Conservation (phyloP, 2,113 vertebrate genomes). For the Phyllostomus discolor region DNA sequence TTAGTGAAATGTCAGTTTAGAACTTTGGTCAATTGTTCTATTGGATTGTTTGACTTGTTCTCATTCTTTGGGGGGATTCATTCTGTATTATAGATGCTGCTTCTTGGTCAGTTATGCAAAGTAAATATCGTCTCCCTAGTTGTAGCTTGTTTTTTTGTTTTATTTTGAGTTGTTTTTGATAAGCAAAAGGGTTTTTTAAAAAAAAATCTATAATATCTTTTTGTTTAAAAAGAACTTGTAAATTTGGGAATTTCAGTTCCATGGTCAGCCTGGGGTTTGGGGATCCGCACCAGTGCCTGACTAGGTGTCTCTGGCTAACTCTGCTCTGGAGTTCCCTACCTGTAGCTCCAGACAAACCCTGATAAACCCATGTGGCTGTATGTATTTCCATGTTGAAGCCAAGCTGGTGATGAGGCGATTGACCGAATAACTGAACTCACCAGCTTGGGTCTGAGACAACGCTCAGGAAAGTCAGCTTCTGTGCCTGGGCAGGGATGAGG, state of each 20-base stretch:
- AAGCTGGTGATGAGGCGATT: neutral
- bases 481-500: neutral
- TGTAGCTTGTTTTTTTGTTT: neutral
- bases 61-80: neutral
- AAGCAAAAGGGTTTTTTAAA: neutral
- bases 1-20: neutral
- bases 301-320: neutral
- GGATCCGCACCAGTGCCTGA: neutral
- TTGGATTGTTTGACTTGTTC: neutral
- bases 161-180: neutral
- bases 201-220: neutral
- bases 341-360: neutral
- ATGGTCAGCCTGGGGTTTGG: neutral
- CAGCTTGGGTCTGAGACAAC: neutral
- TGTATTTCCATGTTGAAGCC: neutral
- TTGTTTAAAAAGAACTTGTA: neutral
- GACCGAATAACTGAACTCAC: neutral
- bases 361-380: neutral
- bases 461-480: neutral
- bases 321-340: neutral
- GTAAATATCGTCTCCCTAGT: neutral
- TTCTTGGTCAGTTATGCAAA: neutral
- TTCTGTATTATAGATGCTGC: neutral
- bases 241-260: neutral
- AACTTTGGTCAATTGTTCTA: neutral